Evolutionary conservation across 2,797 vertebrate genomes (phyloP).

Genomic region (Heliangelus exortis): DNA sequence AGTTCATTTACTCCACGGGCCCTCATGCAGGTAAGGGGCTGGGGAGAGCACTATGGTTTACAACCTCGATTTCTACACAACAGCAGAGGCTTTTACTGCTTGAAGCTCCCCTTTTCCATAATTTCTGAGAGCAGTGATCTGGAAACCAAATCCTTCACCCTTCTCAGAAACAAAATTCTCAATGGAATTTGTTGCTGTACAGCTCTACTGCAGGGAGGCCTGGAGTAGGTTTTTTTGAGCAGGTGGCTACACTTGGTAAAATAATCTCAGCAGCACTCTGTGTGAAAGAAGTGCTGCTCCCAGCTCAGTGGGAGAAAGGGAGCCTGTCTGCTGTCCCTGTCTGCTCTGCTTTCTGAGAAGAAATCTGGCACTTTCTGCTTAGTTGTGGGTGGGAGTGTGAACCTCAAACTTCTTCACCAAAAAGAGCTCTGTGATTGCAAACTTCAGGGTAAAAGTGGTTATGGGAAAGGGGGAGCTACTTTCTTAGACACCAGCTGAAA

Average conservation of each 20-base stretch:
- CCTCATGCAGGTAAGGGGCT: background rate
- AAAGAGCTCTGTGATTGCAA: background rate
- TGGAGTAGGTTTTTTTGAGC: background rate
- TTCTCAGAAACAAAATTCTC: background rate
- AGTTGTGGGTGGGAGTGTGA: background rate
- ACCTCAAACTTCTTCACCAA: background rate
- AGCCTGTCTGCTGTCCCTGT: background rate
- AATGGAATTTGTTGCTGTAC: background rate
- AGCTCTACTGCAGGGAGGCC: background rate
- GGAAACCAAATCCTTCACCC: background rate
- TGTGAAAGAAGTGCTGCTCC: background rate
- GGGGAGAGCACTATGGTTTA: background rate
- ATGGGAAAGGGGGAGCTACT: background rate
- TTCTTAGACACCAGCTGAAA: background rate
- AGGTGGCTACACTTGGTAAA: background rate
- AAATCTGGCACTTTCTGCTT: constrained; percentile 18
- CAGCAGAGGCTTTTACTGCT: background rate
- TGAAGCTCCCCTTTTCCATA: background rate
- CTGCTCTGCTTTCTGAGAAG: constrained; percentile 14
- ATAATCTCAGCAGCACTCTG: fast-evolving
- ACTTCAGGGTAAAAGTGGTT: background rate
- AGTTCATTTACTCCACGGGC: background rate
- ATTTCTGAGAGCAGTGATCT: background rate
- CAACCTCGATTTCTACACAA: background rate
- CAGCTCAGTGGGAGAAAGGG: background rate